These are phyloP conservation scores for Cardinalis cardinalis DNA, from an alignment of 2,113 vertebrate genomes.

Conservation along the genomic window DNA sequence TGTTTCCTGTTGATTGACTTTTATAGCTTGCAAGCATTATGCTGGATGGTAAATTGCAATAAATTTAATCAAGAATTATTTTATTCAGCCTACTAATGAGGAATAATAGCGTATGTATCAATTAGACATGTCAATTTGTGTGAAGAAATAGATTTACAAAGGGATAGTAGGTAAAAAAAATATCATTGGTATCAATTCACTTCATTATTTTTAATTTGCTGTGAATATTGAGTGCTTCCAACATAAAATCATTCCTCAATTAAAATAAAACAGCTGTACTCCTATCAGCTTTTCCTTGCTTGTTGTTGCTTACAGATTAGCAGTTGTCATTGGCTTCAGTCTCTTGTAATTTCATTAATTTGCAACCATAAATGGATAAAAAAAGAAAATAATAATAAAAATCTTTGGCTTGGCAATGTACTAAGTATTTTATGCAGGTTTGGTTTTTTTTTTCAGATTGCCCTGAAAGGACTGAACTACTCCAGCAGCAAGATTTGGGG, in stretches of 20 bases:
- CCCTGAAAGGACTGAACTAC: neutral
- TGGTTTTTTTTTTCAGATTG: neutral
- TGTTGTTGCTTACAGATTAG: slow-evolving; percentile 78
- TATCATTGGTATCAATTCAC: slow-evolving; percentile 79
- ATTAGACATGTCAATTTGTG: slow-evolving; percentile 82
- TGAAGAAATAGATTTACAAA: slow-evolving; percentile 84
- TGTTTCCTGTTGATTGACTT: slow-evolving; percentile 81
- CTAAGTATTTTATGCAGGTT: neutral
- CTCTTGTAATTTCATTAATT: slow-evolving; percentile 82
- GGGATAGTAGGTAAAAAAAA: slow-evolving; percentile 76
- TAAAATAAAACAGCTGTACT: slow-evolving; percentile 79
- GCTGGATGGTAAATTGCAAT: slow-evolving; percentile 80
- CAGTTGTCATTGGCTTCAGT: slow-evolving; percentile 77
- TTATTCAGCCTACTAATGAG: slow-evolving; percentile 80
- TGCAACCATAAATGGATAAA: slow-evolving; percentile 80
- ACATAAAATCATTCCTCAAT: slow-evolving; percentile 80
- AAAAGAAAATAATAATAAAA: slow-evolving; percentile 13
- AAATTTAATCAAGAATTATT: slow-evolving; percentile 87
- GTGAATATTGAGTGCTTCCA: slow-evolving; percentile 80
- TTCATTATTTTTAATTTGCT: slow-evolving; percentile 84
- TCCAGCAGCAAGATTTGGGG: neutral
- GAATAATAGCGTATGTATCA: slow-evolving; percentile 83
- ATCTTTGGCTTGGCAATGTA: slow-evolving; percentile 51
- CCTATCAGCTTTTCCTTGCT: slow-evolving; percentile 73
- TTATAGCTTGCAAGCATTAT: slow-evolving; percentile 83